These are phyloP conservation scores for Erynnis tages DNA, from an alignment of 2,888 invertebrate genomes.

Conservation along the genomic window DNA sequence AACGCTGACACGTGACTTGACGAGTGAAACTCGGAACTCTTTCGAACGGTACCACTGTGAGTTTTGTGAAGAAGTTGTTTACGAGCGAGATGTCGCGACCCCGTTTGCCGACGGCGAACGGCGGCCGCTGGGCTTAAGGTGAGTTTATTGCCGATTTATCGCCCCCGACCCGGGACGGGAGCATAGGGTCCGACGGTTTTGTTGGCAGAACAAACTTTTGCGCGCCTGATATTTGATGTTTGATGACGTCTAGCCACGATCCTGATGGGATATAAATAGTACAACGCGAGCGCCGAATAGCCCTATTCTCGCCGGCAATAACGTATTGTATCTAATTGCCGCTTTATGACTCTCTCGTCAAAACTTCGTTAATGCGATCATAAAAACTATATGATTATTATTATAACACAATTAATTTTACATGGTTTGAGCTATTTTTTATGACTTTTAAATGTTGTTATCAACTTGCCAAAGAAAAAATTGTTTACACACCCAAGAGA, in stretches of 20 bases:
- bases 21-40: slow-evolving; percentile 70
- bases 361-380: slow-evolving; percentile 6
- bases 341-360: slow-evolving; percentile 21
- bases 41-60: slow-evolving; percentile 63
- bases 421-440: too few species aligned
- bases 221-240: slow-evolving; percentile 44
- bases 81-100: slow-evolving; percentile 71
- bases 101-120: slow-evolving; percentile 72
- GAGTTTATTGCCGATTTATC: slow-evolving; percentile 79
- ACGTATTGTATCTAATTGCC: slow-evolving; percentile 21
- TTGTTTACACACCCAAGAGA: too few species aligned
- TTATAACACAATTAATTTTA: background rate
- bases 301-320: slow-evolving; percentile 33
- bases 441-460: slow-evolving; percentile 1
- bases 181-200: slow-evolving; percentile 57
- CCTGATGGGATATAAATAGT: slow-evolving; percentile 27
- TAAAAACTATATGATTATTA: slow-evolving; percentile 5
- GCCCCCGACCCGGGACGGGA: slow-evolving; percentile 59
- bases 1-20: slow-evolving; percentile 77
- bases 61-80: slow-evolving; percentile 73
- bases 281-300: slow-evolving; percentile 35
- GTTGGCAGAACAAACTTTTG: slow-evolving; percentile 68
- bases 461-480: background rate
- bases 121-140: slow-evolving; percentile 75
- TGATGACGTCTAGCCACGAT: slow-evolving; percentile 27